Evolutionary conservation across 2,888 invertebrate species (phyloP).

Genomic region (Protodeltote pygarga): DNA sequence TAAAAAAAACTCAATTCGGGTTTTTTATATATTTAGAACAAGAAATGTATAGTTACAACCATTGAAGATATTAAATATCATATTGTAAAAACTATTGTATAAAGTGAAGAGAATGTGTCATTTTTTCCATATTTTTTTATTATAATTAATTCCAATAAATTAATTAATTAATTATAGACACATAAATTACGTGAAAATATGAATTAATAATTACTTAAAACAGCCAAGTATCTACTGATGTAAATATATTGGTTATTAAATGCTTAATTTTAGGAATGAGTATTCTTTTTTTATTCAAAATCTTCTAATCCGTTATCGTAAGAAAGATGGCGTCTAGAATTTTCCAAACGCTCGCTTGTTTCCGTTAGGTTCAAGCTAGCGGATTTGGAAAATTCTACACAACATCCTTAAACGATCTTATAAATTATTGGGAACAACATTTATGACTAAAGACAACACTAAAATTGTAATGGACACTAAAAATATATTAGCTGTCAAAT

Average conservation of each 20-base stretch:
- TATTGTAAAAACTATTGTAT: conserved; percentile 88
- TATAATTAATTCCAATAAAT: conserved; percentile 85
- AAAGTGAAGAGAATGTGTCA: conserved; percentile 87
- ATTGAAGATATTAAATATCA: conserved; percentile 88
- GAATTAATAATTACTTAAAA: conserved; percentile 83
- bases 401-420: conserved; percentile 71
- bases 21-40: conserved; percentile 88
- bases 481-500: conserved; percentile 43
- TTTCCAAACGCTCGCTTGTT: conserved; percentile 64
- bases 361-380: conserved; percentile 10
- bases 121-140: conserved; percentile 76
- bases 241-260: conserved; percentile 84
- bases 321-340: conserved; percentile 67
- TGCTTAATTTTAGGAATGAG: conserved; percentile 84
- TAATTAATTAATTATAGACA: conserved; percentile 86
- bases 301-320: conserved; percentile 65
- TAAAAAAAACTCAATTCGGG: conserved; percentile 65
- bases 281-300: conserved; percentile 74
- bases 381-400: conserved; percentile 69
- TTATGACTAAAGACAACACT: conserved; percentile 77
- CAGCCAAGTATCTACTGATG: conserved; percentile 85
- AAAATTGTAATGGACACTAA: conserved; percentile 59
- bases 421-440: conserved; percentile 85
- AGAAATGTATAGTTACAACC: conserved; percentile 88
- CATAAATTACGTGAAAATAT: conserved; percentile 86